Base-by-base conservation (phyloP, 2,888 invertebrate species). In the Leptopterna dolabrata region DNA sequence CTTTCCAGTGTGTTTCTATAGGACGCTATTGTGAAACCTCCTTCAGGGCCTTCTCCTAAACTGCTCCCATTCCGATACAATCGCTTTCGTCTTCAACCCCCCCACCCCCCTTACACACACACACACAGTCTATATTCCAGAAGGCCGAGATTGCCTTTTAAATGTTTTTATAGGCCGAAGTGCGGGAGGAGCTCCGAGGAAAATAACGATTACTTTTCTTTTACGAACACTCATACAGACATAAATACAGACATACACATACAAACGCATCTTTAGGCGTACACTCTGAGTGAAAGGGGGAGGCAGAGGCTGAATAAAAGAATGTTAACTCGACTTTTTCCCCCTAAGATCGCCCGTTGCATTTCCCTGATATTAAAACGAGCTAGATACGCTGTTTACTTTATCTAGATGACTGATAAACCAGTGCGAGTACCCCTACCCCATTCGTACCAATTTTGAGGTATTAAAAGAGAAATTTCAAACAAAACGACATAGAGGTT, bases 131-230 rank as follows among this genome's bases (percentile, higher is more conserved):
- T 36, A 36, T 36, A 36, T 36, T 19, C 73, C 30, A 30, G 73
- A 63, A 47, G 63, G 63, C 63, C 63, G 63, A 73, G 73, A 73
- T 73, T 73, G 73, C 73, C 73, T 73, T 73, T 73, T 73, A 73
- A 73, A 73, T 73, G 73, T 73, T 73, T 73, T 73, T 73, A 73
- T 73, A 73, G 73, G 27, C 73, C 73, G 73, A 73, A 73, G 73
- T 29, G 73, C 73, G 73, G 73, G 41, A n/a, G 73, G 36, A 73
- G 73, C 73, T 73, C 16, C 73, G 73, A 41, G 36, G 73, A 73
- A 73, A 73, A 73, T 73, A 73, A 73, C 73, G 73, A 73, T 73
- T 73, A 36, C 73, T 41, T 63, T 19, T 29, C 41, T 30, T 73
- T 16, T 73, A 36, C 36, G 63, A 63, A 63, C 63, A n/a, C 55